Conservation (phyloP, 2,797 vertebrate genomes). For the Pantherophis alleghaniensis region DNA sequence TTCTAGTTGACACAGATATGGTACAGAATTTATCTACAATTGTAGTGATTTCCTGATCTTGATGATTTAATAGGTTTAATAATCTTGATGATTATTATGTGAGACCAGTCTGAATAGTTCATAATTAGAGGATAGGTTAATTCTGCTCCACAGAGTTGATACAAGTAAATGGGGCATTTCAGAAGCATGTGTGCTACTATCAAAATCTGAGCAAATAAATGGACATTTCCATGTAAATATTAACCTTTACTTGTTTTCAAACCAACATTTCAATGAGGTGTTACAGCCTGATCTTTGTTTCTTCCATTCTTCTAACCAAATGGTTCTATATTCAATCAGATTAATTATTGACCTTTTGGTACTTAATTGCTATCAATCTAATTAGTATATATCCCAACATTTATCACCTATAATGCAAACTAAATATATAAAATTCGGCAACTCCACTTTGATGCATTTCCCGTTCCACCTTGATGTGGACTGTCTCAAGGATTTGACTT, state of each 20-base stretch:
- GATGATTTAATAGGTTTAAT: background rate
- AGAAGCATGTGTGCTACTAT: background rate
- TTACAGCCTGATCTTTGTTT: constrained; percentile 1
- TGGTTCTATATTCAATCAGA: constrained; percentile 18
- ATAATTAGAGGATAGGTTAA: background rate
- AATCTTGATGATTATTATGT: background rate
- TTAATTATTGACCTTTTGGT: constrained; percentile 31
- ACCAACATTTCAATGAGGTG: background rate
- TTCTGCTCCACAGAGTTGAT: background rate
- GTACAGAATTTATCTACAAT: background rate
- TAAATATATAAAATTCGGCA: background rate
- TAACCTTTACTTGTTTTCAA: background rate
- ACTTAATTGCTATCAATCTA: constrained; percentile 1
- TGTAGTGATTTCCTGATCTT: background rate
- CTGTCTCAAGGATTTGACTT: background rate
- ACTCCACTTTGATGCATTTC: background rate
- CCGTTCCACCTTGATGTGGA: background rate
- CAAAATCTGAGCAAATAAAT: background rate
- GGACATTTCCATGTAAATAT: background rate
- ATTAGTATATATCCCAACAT: background rate
- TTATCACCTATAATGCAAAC: constrained; percentile 15
- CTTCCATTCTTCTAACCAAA: background rate
- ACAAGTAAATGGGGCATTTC: background rate
- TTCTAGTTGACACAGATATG: background rate
- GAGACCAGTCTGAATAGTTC: background rate